These are phyloP conservation scores for Phyllostomus discolor DNA, from an alignment of 2,113 vertebrate species.

Conservation along the genomic window DNA sequence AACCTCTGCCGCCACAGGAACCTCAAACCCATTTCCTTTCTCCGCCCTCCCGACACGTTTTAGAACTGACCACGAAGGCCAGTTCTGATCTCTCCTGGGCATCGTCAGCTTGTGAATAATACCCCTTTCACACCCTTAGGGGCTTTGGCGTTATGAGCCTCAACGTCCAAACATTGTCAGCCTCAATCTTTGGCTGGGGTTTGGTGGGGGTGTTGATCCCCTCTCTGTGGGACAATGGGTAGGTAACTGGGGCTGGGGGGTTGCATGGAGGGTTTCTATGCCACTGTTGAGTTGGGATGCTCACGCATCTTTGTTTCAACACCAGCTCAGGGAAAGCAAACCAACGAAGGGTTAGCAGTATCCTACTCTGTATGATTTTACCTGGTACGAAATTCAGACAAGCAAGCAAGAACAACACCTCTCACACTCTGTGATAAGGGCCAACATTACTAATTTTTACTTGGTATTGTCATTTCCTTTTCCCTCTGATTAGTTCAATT, in stretches of 20 bases:
- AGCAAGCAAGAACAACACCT: background rate
- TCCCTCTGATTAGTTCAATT: background rate
- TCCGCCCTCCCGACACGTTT: background rate
- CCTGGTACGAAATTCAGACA: background rate
- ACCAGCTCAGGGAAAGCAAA: background rate
- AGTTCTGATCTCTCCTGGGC: background rate
- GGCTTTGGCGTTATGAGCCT: background rate
- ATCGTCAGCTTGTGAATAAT: background rate
- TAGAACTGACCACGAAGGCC: background rate
- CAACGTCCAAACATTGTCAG: background rate
- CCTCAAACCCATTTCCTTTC: background rate
- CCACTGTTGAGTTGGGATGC: background rate
- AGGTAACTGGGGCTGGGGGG: too few species aligned
- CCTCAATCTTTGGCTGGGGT: background rate
- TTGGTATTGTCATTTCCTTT: background rate
- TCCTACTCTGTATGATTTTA: background rate
- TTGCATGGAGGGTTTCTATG: background rate
- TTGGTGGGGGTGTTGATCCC: background rate
- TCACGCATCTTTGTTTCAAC: background rate
- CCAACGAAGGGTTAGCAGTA: background rate
- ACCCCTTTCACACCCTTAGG: background rate
- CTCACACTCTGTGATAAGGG: background rate
- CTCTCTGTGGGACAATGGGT: background rate
- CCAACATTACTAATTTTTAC: background rate
- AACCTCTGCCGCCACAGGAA: background rate